Conservation (phyloP, 2,888 invertebrate genomes). For the Drosophila aldrichi region DNA sequence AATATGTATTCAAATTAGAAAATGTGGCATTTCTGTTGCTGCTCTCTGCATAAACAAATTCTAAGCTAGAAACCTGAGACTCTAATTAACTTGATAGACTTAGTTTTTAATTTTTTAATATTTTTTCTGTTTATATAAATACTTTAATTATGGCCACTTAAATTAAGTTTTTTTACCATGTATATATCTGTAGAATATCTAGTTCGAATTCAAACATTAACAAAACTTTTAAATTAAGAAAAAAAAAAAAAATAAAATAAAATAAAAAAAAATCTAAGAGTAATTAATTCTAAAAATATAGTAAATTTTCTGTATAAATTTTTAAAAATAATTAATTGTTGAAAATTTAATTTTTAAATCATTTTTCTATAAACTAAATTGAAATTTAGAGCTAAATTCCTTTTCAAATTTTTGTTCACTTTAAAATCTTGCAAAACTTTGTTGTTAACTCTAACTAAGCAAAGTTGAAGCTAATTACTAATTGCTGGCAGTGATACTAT, state of each 20-base stretch:
- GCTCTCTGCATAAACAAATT: constrained; percentile 6
- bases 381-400: not conserved
- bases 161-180: constrained; percentile 9
- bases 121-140: not conserved
- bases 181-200: not conserved
- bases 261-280: not conserved
- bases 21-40: constrained; percentile 51
- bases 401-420: not conserved
- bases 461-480: constrained; percentile 6
- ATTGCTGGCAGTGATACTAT: constrained; percentile 57
- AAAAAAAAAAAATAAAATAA: not conserved
- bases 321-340: not conserved
- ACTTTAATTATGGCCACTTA: constrained; percentile 22
- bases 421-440: not conserved
- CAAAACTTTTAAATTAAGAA: not conserved
- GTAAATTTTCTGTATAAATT: not conserved
- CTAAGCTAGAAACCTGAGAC: constrained; percentile 55
- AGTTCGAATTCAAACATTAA: not conserved
- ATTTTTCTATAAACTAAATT: not conserved
- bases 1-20: constrained; percentile 9
- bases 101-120: not conserved
- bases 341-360: not conserved
- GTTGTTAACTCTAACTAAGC: not conserved
- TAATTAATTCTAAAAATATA: not conserved
- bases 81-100: constrained; percentile 40